Evolutionary conservation across 2,888 invertebrate genomes (phyloP).

Genomic region (Nemapogon koenigi): DNA sequence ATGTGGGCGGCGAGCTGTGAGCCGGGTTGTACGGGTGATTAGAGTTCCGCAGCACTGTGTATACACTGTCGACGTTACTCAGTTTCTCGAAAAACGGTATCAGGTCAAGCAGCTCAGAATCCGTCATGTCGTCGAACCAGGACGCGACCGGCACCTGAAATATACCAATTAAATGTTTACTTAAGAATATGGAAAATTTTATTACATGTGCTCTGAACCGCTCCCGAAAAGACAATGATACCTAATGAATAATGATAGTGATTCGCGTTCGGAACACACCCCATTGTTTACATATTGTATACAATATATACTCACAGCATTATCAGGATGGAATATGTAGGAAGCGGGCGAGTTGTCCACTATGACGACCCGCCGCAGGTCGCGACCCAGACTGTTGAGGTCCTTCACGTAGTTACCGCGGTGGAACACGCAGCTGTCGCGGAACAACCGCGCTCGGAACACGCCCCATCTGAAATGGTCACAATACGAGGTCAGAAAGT

Average conservation of each 20-base stretch:
- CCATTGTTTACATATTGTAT: too few species aligned
- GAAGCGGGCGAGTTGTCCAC: conserved; percentile 99
- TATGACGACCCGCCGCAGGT: conserved; percentile 95
- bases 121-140: conserved; percentile 99
- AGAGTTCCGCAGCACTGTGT: conserved; percentile 91
- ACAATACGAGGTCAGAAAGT: too few species aligned
- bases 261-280: too few species aligned
- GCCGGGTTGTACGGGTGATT: conserved; percentile 81
- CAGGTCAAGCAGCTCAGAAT: conserved; percentile 95
- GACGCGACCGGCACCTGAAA: conserved; percentile 95
- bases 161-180: not conserved
- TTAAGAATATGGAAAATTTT: not conserved
- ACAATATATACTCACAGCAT: conserved; percentile 88
- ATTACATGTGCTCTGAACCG: too few species aligned
- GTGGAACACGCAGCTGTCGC: conserved; percentile 99
- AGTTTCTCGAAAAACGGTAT: conserved; percentile 98
- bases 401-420: conserved; percentile 99
- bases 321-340: conserved; percentile 99
- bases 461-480: conserved; percentile 94
- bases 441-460: conserved; percentile 93
- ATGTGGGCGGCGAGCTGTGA: conserved; percentile 48
- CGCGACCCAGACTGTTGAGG: conserved; percentile 95
- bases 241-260: too few species aligned
- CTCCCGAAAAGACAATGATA: too few species aligned
- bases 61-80: conserved; percentile 96